Evolutionary conservation across 1,140 invertebrate genomes (phyloP), one percentile per base, ranked within the genome.

Genomic region (Diabrotica virgifera): DNA sequence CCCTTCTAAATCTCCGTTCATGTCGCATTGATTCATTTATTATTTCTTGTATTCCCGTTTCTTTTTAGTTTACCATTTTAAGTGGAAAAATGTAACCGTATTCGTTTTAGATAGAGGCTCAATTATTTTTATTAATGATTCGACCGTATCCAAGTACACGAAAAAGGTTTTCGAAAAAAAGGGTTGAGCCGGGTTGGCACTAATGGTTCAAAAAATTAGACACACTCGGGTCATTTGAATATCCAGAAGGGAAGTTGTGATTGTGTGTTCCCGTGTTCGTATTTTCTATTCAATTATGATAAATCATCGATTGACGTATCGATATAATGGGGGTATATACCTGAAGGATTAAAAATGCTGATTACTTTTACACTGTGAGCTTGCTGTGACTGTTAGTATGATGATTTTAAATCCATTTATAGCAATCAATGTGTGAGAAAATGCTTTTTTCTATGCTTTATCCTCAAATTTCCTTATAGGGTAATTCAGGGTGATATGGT

Each of bases 111-210:
- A 24, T 37, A 37, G 38, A 40, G n/a, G 14, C 59, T 51, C 36
- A 62, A 59, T 59, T 13, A 53, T 52, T 62, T 62, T 62, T 62
- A 62, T 62, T 62, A 62, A 62, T 62, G 59, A 62, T 62, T 52
- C 36, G 10, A n/a, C 37, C 38, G n/a, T 52, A 40, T 35, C 24
- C 14, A 12, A n/a, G 35, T 52, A 62, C 59, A 62, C 38, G 59
- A 38, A 36, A 62, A 62, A 52, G 59, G 59, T 62, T 62, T 62
- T 62, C 52, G n/a, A 35, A 53, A 53, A 46, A n/a, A 62, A 62
- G 59, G 59, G 59, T 62, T 62, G 52, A 62, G 51, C 8, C n/a
- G 40, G 8, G n/a, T n/a, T n/a, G 40, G 8, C 40, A 46, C 14
- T 62, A 62, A 62, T 62, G 59, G 59, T 62, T 52, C 24, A 36